Conservation (phyloP, 64 coral and sea anemone genomes). For the Porites australiensis region DNA sequence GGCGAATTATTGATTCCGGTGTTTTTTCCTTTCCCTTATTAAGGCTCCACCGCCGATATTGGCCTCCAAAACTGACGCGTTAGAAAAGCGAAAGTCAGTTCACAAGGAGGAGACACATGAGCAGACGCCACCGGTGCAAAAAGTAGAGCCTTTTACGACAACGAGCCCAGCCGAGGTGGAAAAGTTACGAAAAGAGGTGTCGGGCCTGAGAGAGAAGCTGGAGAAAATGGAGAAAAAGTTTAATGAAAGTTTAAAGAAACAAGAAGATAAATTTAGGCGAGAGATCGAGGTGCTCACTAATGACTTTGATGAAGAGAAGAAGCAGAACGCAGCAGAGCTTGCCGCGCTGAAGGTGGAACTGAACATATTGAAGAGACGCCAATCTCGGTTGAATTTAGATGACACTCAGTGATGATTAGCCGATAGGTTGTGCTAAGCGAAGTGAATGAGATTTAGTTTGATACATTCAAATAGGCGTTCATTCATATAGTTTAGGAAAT, state of each 20-base stretch:
- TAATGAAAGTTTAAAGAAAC: constrained; percentile 48
- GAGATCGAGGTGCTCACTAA: constrained; percentile 81
- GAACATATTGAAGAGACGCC: constrained; percentile 66
- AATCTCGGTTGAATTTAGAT: neutral
- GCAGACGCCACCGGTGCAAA: neutral
- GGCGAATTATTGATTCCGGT: neutral
- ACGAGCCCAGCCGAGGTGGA: constrained; percentile 44
- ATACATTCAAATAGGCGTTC: neutral
- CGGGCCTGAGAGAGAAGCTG: constrained; percentile 52
- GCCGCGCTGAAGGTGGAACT: constrained; percentile 81
- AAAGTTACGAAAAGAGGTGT: constrained; percentile 55
- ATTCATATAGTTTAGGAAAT: neutral
- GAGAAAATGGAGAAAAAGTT: constrained; percentile 75
- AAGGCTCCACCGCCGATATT: neutral
- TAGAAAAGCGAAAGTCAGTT: constrained; percentile 50
- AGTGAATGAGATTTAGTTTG: neutral
- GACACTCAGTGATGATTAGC: neutral
- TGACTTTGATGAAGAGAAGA: constrained; percentile 88
- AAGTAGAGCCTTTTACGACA: constrained; percentile 42
- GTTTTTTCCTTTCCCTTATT: neutral
- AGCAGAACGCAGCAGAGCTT: constrained; percentile 34
- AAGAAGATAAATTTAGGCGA: constrained; percentile 40
- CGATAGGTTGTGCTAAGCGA: neutral
- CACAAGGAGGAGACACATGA: neutral
- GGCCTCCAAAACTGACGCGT: neutral